These are phyloP conservation scores for Anguilla megastoma DNA, from an alignment of 2,797 vertebrate genomes.

Conservation along the genomic window DNA sequence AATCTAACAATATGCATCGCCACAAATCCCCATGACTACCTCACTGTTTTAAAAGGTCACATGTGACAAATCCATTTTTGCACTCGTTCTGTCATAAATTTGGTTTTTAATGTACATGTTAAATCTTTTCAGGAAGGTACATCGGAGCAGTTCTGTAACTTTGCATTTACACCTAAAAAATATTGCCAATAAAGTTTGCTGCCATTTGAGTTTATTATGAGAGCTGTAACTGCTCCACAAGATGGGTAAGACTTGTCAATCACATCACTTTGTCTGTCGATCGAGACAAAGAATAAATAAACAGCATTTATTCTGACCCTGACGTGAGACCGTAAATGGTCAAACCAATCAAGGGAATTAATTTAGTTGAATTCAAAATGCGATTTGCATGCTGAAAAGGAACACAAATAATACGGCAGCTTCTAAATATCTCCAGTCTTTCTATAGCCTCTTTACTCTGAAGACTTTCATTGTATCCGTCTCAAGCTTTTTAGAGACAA, in stretches of 20 bases:
- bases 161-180: conserved; percentile 6
- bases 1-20: neutral
- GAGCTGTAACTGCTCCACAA: neutral
- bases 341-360: neutral
- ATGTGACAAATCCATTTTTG: neutral
- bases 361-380: neutral
- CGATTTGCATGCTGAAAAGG: neutral
- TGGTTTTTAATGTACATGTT: neutral
- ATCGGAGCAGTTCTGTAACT: neutral
- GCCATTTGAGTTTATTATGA: neutral
- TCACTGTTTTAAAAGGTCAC: neutral
- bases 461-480: neutral
- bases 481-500: neutral
- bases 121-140: neutral
- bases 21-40: neutral
- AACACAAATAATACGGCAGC: neutral
- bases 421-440: neutral
- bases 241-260: neutral
- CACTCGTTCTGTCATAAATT: neutral
- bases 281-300: neutral
- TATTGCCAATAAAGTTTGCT: neutral
- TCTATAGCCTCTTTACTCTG: neutral
- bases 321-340: neutral
- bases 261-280: neutral
- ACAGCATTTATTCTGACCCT: neutral